Evolutionary conservation across 2,797 vertebrate genomes (phyloP), one percentile per base, ranked within the genome.

Genomic region (Channa striata): DNA sequence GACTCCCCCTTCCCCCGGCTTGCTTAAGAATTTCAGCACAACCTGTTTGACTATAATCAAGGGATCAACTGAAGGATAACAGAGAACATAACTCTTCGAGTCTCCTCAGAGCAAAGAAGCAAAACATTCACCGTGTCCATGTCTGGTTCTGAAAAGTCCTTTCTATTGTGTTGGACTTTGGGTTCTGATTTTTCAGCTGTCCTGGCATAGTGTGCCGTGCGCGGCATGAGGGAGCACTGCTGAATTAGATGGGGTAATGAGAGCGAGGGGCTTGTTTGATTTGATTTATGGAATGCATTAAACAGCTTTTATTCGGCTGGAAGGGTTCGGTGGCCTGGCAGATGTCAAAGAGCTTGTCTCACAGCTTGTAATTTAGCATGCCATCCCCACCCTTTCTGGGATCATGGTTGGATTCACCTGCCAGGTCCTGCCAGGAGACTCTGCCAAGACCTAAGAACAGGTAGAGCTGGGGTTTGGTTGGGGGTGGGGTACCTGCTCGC

Each of bases 231-330:
- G 75, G 84, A 90, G 61, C 65, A 39, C 66, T 10, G 65, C 81
- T 73, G 83, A 86, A 85, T 87, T 74, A 70, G 74, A 84, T 46
- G 72, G 74, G 90, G 82, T 81, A 88, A 90, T 89, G 86, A 90
- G 81, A 84, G 78, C 54, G 60, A 85, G 80, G 82, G 54, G 68
- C 86, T 90, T 89, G 83, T 93, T 93, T 92, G 90, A 93, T 93
- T 91, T 80, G 88, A 93, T 94, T 94, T 93, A 93, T 92, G 85
- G 84, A 88, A 87, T 77, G 75, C 79, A 92, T 94, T 93, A 93
- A 93, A 93, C 77, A 56, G 72, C 80, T 87, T 92, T 93, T 89
- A 84, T 91, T 90, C 87, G 53, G 76, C 83, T 93, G 88, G 89
- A 90, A 83, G 80, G 82, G 68, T 78, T 79, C 61, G 62, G 57